Base-by-base conservation (phyloP, 2,888 invertebrate species). In the Bhutanitis thaidina region DNA sequence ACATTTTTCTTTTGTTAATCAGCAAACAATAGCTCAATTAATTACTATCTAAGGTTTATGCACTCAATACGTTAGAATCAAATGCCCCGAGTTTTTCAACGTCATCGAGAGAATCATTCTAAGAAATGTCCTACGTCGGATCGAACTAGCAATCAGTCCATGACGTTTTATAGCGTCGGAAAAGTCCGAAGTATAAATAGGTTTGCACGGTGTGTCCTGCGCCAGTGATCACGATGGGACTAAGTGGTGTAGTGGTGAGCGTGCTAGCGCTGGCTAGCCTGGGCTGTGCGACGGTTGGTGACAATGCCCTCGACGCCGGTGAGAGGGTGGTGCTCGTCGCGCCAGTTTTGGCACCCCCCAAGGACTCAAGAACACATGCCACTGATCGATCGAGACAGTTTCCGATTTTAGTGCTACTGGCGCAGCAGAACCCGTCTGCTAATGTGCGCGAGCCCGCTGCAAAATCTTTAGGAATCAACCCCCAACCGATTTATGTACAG, bases 101-200 rank as follows among this genome's bases (percentile, higher is more conserved):
- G 80, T 83, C 78, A 80, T 69, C 63, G 70, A 77, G 73, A 72
- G 54, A 51, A 41, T 36, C 57, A 56, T 73, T 74, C 74, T 60
- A 56, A 63, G 71, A 70, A 71, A 54, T 60, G 53, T 62, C 61
- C 66, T 76, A 74, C 73, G 57, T 12, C 12, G 7, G 12, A 14
- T 30, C 30, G 15, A 54, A 50, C 53, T 53, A 55, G 56, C 58
- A 58, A 57, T 58, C 30, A 30, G 4, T 30, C 7, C 49, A 61
- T 66, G 82, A 81, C 83, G 82, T 83, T 74, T 53, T 50, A 49
- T 44, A 54, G 55, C 69, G 72, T 63, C 67, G 66, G 73, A 80
- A 80, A 80, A 80, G 64, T n/a, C 77, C 63, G 62, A 63, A 61
- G 65, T 88, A 88, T 89, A 89, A 78, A 88, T 84, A 86, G 81